Base-by-base conservation (phyloP, 2,797 vertebrate species). In the Oreochromis mossambicus region DNA sequence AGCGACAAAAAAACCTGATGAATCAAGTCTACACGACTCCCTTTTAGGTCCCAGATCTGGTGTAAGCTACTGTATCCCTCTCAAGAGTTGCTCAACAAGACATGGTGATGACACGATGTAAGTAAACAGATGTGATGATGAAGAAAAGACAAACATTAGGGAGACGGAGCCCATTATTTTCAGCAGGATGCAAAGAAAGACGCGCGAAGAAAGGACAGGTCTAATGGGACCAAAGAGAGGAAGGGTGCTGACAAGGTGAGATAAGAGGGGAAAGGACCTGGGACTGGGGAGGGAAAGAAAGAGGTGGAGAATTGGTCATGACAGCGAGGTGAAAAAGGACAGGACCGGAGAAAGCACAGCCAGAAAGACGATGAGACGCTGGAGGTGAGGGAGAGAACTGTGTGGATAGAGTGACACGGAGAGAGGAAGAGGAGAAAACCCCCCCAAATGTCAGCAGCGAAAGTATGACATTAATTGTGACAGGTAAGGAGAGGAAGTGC, bases 401-500 rank as follows among this genome's bases (percentile, higher is more conserved):
- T 55, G 80, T 7, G 81, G 88, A 87, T 92, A 86, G 88, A 84
- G 88, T 92, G 89, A 90, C 82, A 84, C 7, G 13, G 77, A 36
- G 79, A 79, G 83, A 89, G 21, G 29, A 26, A 46, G 79, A 78
- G 41, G 17, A 63, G 82, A 51, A 48, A 84, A 85, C 7, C 3
- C 3, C 3, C 17, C 50, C 17, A 6, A 83, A 83, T 89, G 85
- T 88, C 84, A 80, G 51, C 78, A 13, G 83, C 41, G 66, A 83
- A 86, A 68, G 68, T 86, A 82, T 77, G 88, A 87, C 92, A 93
- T 93, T 93, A 84, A 92, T 83, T 76, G 82, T 94, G 93, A 94
- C 89, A 91, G 90, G 89, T 84, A 85, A 87, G 87, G 56, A 86
- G 78, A 89, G 73, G 29, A 77, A 77, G 77, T 58, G 79, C 50